Evolutionary conservation across 1,140 invertebrate species (phyloP).

Genomic region (Rhagoletis pomonella): DNA sequence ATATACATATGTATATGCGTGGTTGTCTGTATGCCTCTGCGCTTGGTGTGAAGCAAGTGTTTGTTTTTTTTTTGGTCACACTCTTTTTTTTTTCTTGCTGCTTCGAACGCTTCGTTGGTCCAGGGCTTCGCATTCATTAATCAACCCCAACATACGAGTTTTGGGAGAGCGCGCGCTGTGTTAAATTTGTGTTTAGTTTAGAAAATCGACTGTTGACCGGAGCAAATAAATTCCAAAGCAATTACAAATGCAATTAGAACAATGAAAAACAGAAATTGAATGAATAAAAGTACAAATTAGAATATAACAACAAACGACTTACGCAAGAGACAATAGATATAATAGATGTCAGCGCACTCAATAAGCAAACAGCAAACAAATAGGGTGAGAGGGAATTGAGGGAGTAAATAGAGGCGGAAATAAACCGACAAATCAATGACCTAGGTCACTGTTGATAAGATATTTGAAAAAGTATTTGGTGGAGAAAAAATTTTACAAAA

Average conservation of each 20-base stretch:
- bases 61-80: neutral
- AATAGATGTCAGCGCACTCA: too few species aligned
- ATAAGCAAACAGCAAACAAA: too few species aligned
- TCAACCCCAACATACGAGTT: neutral
- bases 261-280: neutral
- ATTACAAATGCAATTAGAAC: slow-evolving; percentile 6
- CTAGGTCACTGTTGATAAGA: too few species aligned
- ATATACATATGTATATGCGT: neutral
- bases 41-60: too few species aligned
- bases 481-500: too few species aligned
- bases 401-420: too few species aligned
- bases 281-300: neutral
- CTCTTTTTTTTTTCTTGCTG: neutral
- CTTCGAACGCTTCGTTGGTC: neutral
- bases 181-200: neutral
- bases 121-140: neutral
- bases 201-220: slow-evolving; percentile 3
- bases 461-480: too few species aligned
- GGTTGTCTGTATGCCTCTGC: too few species aligned
- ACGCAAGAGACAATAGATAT: too few species aligned
- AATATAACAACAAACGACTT: neutral
- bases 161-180: neutral
- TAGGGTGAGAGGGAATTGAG: too few species aligned
- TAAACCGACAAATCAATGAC: too few species aligned
- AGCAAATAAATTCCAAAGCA: slow-evolving; percentile 16